A percentile compares a stretch with the other conserved stretches of the same genome.
Evolutionary conservation across 2,888 invertebrate genomes (phyloP).

Genomic region (Phania funesta): DNA sequence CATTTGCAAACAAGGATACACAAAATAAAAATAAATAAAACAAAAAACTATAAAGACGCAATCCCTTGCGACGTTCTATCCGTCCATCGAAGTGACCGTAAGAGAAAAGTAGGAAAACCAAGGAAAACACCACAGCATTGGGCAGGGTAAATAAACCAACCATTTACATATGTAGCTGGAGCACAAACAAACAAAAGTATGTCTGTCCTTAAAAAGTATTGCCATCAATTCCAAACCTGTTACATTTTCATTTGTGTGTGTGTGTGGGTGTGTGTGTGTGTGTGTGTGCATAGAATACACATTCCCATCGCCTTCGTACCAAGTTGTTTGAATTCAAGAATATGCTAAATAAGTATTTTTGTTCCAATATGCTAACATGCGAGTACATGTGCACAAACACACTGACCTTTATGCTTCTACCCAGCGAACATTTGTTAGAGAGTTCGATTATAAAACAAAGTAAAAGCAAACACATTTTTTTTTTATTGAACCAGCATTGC

Average conservation of each 20-base stretch:
- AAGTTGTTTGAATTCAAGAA: conserved; percentile 73
- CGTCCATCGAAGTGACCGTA: conserved; percentile 62
- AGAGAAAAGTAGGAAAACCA: conserved; percentile 73
- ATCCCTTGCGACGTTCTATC: conserved; percentile 49
- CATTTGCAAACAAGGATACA: conserved; percentile 56
- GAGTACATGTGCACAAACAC: background rate
- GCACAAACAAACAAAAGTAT: background rate
- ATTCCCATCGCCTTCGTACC: conserved; percentile 15
- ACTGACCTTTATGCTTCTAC: background rate
- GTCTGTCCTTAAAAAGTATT: conserved; percentile 10
- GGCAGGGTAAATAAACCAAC: conserved; percentile 60
- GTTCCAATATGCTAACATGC: conserved; percentile 61
- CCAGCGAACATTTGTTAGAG: background rate
- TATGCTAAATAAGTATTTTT: conserved; percentile 77
- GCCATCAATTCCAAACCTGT: conserved; percentile 58
- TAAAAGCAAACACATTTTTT: too few relatives aligned
- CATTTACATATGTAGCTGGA: conserved; percentile 56
- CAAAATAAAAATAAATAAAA: background rate
- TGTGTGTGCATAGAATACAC: background rate
- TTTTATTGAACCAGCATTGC: too few relatives aligned
- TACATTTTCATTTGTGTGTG: conserved; percentile 34
- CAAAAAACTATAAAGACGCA: conserved; percentile 46
- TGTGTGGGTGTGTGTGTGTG: background rate
- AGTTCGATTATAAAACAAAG: too few relatives aligned
- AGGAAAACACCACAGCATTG: conserved; percentile 59